phyloP scores from a whole-genome alignment of 2,113 vertebrate species.

The Agapornis roseicollis region DNA sequence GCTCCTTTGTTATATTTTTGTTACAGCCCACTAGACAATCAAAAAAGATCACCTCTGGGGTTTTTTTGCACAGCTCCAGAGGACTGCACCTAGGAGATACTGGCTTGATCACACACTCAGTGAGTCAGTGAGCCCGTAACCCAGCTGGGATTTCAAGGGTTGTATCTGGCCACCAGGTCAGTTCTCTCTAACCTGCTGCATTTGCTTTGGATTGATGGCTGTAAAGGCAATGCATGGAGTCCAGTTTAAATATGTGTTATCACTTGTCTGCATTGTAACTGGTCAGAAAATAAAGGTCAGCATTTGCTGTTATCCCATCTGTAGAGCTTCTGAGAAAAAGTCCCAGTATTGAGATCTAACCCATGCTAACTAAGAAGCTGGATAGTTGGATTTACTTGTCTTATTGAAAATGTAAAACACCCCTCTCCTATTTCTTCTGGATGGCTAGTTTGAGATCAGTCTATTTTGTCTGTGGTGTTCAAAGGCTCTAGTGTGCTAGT shows the following conservation, averaged over 20 bases:
- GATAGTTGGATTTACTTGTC: neutral
- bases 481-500: neutral
- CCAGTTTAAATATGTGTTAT: neutral
- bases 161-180: neutral
- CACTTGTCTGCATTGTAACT: neutral
- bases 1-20: neutral
- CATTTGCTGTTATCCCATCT: neutral
- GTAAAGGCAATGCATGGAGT: neutral
- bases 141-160: neutral
- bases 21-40: neutral
- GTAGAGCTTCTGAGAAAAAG: neutral
- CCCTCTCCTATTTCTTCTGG: neutral
- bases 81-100: neutral
- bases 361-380: neutral
- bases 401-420: neutral
- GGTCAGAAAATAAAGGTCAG: neutral
- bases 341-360: neutral
- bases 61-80: neutral
- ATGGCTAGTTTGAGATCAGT: neutral
- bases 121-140: neutral
- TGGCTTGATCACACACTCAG: neutral
- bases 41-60: neutral
- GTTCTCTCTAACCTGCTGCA: neutral
- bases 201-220: neutral
- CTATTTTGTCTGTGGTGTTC: neutral